Evolutionary conservation across 2,888 invertebrate genomes (phyloP), one percentile per base, ranked within the genome.

Genomic region (Syrista parreyssii): DNA sequence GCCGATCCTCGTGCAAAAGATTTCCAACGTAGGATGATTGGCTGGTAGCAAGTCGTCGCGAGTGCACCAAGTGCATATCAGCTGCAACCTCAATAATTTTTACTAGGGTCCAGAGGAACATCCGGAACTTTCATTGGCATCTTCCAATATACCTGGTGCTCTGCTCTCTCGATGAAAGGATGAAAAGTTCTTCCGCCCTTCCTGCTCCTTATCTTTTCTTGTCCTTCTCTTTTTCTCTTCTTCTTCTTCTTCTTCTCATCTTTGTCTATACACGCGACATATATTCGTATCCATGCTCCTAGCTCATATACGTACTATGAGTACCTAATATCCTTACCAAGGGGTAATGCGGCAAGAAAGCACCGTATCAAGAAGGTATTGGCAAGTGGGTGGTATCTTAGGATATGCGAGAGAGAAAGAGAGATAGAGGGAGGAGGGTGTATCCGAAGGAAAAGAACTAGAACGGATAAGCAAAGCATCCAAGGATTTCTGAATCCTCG

Each of bases 221-320:
- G 36, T 75, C 68, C 40, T 73, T 79, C 75, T 69, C 76, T 76
- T 55, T 73, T 33, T 80, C 73, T 55, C 55, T 79, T 73, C n/a
- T n/a, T n/a, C n/a, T n/a, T n/a, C n/a, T n/a, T n/a, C n/a, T 68
- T 6, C 40, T 4, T 15, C 15, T 9, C 23, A n/a, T n/a, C n/a
- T n/a, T n/a, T 55, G 6, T 0, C 55, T 4, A 55, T 9, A 9
- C 40, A 23, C 40, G 0, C 55, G 23, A 9, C 15, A 9, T 9
- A 23, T 55, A 2, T 9, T 23, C 23, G 6, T 55, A 55, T 15
- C 23, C 0, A 9, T 9, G 23, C 9, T 1, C 23, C 23, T 6
- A 1, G 9, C 9, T 6, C 9, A 9, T 23, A 55, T 23, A 23
- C 55, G 9, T 23, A 9, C 55, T 2, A 23, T 9, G 55, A 55